These are phyloP conservation scores for Crepidodera aurea DNA, from an alignment of 2,888 invertebrate species.

Conservation along the genomic window DNA sequence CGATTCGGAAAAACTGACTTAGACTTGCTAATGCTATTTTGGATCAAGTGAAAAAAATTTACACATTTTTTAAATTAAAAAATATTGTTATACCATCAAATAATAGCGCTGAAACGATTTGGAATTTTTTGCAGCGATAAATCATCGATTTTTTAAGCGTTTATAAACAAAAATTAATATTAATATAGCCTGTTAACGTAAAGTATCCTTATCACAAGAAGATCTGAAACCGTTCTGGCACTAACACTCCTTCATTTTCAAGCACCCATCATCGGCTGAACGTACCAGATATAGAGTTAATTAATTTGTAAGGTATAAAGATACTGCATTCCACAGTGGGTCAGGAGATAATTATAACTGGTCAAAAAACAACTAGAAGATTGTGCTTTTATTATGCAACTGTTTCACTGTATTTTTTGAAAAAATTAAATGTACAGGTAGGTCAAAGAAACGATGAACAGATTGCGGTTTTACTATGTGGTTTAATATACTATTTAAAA, in stretches of 20 bases:
- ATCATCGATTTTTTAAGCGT: constrained; percentile 6
- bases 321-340: constrained; percentile 21
- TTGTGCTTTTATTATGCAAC: too few relatives aligned
- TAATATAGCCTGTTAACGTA: constrained; percentile 14
- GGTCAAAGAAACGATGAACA: too few relatives aligned
- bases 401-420: too few relatives aligned
- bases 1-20: constrained; percentile 8
- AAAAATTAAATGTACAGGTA: too few relatives aligned
- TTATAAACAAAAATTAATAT: constrained; percentile 17
- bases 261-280: constrained; percentile 14
- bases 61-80: too few relatives aligned
- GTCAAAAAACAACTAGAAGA: too few relatives aligned
- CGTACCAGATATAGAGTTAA: constrained; percentile 21
- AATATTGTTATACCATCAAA: too few relatives aligned
- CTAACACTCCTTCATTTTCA: constrained; percentile 24
- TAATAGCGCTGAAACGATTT: too few relatives aligned
- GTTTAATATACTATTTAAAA: too few relatives aligned
- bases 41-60: too few relatives aligned
- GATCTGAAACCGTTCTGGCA: constrained; percentile 24
- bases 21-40: constrained; percentile 13
- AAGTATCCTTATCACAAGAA: constrained; percentile 21
- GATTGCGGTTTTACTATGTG: too few relatives aligned
- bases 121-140: too few relatives aligned
- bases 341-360: background rate
- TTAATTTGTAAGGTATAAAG: constrained; percentile 29